Percentiles rank a stretch among this genome's conserved stretches.
phyloP scores from a whole-genome alignment of 2,888 invertebrate species.

The Cheiracanthium punctorium region DNA sequence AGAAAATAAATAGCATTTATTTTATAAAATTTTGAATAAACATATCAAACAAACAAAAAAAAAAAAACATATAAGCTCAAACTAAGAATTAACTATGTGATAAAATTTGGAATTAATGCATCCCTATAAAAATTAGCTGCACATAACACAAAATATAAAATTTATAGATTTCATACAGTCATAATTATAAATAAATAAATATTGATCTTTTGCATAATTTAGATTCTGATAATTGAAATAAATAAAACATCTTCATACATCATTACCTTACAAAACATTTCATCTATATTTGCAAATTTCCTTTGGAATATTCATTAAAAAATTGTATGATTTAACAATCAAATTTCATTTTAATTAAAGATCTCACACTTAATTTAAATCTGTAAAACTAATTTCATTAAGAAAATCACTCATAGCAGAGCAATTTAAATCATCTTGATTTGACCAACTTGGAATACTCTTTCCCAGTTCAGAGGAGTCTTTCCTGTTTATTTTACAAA shows the following conservation, averaged over 20 bases:
- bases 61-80: no score
- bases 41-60: no score
- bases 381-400: constrained; percentile 42
- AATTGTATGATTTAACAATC: not conserved
- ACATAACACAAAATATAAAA: not conserved
- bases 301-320: not conserved
- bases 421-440: constrained; percentile 38
- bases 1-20: no score
- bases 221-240: not conserved
- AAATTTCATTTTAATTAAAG: not conserved
- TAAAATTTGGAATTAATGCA: no score
- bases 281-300: not conserved
- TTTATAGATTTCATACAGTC: not conserved
- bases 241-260: not conserved
- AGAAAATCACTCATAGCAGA: constrained; percentile 51
- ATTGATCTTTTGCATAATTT: not conserved
- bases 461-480: not conserved
- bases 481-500: not conserved
- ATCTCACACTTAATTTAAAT: not conserved
- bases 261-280: not conserved
- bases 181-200: not conserved
- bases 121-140: no score
- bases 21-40: no score
- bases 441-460: not conserved
- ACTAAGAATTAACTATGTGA: no score